Evolutionary conservation across 2,113 vertebrate genomes (phyloP).

Genomic region (Connochaetes taurinus): DNA sequence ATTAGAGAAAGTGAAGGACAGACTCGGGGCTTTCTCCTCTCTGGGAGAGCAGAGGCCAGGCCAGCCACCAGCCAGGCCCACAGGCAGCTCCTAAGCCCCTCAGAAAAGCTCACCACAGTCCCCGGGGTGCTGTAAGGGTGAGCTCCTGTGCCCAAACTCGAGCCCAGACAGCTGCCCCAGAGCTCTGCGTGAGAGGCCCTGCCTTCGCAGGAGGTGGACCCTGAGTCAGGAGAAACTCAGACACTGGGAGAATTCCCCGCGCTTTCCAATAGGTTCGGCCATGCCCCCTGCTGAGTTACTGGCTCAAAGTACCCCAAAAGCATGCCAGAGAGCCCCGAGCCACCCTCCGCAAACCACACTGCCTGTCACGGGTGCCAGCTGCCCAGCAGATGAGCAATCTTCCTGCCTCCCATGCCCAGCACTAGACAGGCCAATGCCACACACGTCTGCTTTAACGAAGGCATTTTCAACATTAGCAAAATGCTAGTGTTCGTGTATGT

Average conservation of each 20-base stretch:
- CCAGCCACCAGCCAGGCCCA: rapidly evolving
- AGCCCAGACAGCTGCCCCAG: neutral
- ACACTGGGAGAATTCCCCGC: rapidly evolving
- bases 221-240: neutral
- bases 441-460: neutral
- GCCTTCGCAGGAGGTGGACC: no score
- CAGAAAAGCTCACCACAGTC: neutral
- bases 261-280: rapidly evolving
- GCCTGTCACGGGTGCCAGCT: no score
- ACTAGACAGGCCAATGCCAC: no score
- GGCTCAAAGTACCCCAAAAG: neutral
- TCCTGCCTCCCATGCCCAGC: neutral
- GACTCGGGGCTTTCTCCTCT: neutral
- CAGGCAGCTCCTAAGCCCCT: neutral
- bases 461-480: neutral
- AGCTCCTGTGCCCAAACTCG: rapidly evolving
- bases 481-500: rapidly evolving
- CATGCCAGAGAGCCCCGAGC: neutral
- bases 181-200: rapidly evolving
- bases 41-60: neutral
- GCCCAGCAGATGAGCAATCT: rapidly evolving
- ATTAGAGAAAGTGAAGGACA: neutral
- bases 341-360: neutral
- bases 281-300: neutral
- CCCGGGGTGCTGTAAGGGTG: rapidly evolving